Percentiles rank a stretch among this genome's conserved stretches.
These are phyloP conservation scores for Acrossocheilus wenchowensis DNA, from an alignment of 2,797 vertebrate genomes.

Conservation along the genomic window DNA sequence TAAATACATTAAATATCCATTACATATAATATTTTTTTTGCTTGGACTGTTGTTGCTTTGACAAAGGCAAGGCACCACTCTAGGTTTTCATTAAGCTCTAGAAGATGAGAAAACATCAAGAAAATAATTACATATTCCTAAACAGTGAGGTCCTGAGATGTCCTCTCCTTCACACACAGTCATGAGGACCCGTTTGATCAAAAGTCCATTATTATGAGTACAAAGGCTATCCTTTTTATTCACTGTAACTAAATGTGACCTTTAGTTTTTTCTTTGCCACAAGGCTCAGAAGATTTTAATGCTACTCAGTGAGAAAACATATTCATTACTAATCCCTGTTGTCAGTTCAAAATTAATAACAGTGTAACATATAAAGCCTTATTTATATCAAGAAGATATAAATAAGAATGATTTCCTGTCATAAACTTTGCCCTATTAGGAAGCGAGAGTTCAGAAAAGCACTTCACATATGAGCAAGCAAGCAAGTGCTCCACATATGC, in stretches of 20 bases:
- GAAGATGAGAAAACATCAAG: neutral
- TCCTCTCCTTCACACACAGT: neutral
- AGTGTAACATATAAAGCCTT: neutral
- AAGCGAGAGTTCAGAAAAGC: neutral
- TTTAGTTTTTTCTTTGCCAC: neutral
- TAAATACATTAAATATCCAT: neutral
- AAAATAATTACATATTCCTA: neutral
- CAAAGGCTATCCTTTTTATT: constrained; percentile 1
- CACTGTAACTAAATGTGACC: constrained; percentile 3
- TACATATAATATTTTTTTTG: neutral
- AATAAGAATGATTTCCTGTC: neutral
- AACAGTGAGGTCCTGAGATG: neutral
- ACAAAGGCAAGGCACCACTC: neutral
- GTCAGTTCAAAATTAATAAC: neutral
- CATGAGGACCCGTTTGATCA: neutral
- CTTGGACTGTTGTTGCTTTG: neutral
- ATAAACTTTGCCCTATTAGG: neutral
- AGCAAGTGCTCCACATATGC: neutral
- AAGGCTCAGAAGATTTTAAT: neutral
- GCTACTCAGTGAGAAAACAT: neutral
- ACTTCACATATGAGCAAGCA: neutral
- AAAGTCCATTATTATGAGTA: neutral
- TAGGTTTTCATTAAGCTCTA: neutral
- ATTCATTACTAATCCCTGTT: neutral
- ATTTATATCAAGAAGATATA: neutral